Base-by-base conservation (phyloP, 1,140 invertebrate species). In the Chymomyza costata region DNA sequence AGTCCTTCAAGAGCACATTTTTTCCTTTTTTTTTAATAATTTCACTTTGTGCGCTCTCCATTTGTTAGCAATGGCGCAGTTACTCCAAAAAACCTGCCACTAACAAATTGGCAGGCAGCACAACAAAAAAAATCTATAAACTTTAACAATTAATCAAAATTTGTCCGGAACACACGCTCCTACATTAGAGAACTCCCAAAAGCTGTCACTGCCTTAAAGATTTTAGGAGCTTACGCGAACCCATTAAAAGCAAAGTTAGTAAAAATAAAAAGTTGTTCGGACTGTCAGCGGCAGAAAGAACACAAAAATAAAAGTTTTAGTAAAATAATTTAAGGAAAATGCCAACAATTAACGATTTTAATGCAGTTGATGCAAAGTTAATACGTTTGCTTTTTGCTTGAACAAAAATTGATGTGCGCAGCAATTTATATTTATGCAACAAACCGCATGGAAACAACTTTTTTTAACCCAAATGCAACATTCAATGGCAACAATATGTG, bases 91-190 rank as follows among this genome's bases (percentile, higher is more conserved):
- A n/a, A n/a, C n/a, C n/a, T n/a, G 60, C 51, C 50, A 63, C 43
- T 55, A 48, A 41, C 59, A 64, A 55, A 54, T 39, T 50, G 1
- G n/a, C n/a, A n/a, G n/a, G n/a, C n/a, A n/a, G n/a, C n/a, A n/a
- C n/a, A n/a, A n/a, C n/a, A n/a, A n/a, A n/a, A n/a, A n/a, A n/a
- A n/a, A n/a, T n/a, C n/a, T n/a, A n/a, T 21, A 0, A 64, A 64
- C 61, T 64, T 65, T 31, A 31, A 40, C 46, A 65, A 65, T 65
- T 65, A 64, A 65, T 65, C 61, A 65, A 32, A 15, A 31, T 30
- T 48, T 55, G 15, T 17, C 10, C 19, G 18, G 13, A 25, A 31
- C 11, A 43, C 18, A 13, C 13, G 6, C 21, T 18, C 3, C 13
- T 35, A 25, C 18, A 55, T 49, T n/a, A n/a, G n/a, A n/a, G 21